Percentiles rank a stretch among this genome's conserved stretches.
Conservation (phyloP, 2,888 invertebrate genomes). For the Loripinus fragilis region DNA sequence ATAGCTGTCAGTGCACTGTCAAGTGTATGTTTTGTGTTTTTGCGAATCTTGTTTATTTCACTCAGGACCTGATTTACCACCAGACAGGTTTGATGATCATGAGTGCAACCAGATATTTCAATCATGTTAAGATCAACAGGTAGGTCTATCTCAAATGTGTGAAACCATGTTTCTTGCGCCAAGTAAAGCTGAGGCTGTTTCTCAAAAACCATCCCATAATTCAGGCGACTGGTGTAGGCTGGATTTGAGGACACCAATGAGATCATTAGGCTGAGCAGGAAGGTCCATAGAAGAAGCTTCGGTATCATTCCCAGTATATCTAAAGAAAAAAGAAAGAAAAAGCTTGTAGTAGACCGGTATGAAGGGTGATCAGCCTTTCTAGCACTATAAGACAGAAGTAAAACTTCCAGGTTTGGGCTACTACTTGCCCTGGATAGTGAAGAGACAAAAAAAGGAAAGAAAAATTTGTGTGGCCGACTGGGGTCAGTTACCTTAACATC, state of each 20-base stretch:
- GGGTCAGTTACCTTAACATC: too few species aligned
- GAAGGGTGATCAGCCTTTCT: too few species aligned
- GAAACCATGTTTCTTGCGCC: conserved; percentile 43
- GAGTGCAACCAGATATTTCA: background rate
- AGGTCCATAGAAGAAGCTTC: conserved; percentile 3
- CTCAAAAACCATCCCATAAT: conserved; percentile 44
- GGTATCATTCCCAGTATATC: background rate
- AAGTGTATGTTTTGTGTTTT: background rate
- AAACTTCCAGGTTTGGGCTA: too few species aligned
- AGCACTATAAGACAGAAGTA: too few species aligned
- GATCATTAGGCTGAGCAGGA: background rate
- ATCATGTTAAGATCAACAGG: background rate
- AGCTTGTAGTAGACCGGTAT: too few species aligned
- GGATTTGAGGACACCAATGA: conserved; percentile 3
- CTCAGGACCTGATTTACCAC: conserved; percentile 16
- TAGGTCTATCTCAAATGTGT: conserved; percentile 38
- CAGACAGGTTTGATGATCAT: background rate
- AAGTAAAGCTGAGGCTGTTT: conserved; percentile 22
- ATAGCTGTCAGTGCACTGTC: background rate
- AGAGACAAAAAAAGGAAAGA: too few species aligned
- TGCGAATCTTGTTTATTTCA: conserved; percentile 26
- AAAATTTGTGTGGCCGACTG: too few species aligned
- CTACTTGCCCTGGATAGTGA: too few species aligned
- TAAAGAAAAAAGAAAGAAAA: background rate
- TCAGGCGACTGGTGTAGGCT: conserved; percentile 20